Conservation (phyloP, 1,140 invertebrate genomes). For the Drosophila saltans region DNA sequence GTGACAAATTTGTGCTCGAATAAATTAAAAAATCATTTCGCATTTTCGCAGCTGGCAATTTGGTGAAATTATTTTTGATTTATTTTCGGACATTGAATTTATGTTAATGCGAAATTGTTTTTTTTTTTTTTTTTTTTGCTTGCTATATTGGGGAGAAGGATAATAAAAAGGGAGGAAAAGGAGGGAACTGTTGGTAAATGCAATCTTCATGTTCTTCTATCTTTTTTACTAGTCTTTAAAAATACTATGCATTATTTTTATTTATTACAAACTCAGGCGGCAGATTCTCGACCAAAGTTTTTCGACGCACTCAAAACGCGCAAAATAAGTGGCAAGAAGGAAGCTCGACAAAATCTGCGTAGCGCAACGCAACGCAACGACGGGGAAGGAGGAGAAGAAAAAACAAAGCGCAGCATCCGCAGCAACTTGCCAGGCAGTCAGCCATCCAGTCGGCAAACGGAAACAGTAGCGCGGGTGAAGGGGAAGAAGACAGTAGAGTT, state of each 20-base stretch:
- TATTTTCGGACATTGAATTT: conserved; percentile 60
- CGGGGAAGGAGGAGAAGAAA: background rate
- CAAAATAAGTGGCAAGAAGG: conserved; percentile 72
- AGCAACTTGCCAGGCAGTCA: conserved; percentile 47
- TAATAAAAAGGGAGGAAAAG: background rate
- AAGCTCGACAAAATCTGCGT: conserved; percentile 35
- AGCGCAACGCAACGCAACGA: conserved; percentile 1
- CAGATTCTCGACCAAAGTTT: conserved; percentile 20
- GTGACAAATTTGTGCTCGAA: conserved; percentile 69
- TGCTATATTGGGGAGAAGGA: background rate
- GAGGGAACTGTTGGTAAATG: background rate
- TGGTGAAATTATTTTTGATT: conserved; percentile 75
- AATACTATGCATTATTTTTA: conserved; percentile 50
- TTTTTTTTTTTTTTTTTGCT: background rate
- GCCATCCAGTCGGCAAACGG: conserved; percentile 27
- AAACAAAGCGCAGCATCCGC: conserved; percentile 62
- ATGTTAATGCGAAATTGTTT: conserved; percentile 70
- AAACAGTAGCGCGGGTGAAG: conserved; percentile 30
- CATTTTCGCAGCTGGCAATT: conserved; percentile 50
- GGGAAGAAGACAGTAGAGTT: conserved; percentile 26
- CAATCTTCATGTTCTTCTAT: background rate
- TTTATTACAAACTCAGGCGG: conserved; percentile 43
- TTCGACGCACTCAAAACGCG: conserved; percentile 43
- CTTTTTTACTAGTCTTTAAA: conserved; percentile 16
- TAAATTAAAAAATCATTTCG: conserved; percentile 78